Evolutionary conservation across 23 tunicate genomes (phyloP), one percentile per base, ranked within the genome.

Genomic region (Trididemnum miniatum): DNA sequence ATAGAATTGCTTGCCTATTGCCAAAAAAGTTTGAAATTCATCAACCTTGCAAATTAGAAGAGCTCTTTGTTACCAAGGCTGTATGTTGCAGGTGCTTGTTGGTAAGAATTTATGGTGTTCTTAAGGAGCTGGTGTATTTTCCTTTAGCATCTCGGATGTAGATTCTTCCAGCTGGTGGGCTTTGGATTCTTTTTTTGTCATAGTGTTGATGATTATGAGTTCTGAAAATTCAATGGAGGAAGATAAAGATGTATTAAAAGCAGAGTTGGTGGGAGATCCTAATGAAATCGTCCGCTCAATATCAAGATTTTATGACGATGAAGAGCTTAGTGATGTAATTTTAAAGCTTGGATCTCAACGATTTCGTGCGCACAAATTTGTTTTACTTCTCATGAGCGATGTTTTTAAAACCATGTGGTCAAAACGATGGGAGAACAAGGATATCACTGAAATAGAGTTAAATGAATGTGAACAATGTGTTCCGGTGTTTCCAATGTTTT

Each of bases 361-460:
- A 0, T 93, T 51, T 51, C 78, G 79, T 83, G 88, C 92, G 4
- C 98, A 93, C 63, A 83, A 77, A 71, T 88, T 93, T 84, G 93
- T 93, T 1, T 76, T 93, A 31, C 80, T 92, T 4, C 83, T 93
- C 9, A 83, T 93, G 89, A 93, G 98, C 74, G 98, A 93, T 93
- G 98, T 93, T 0, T 93, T 93, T 51, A 83, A 79, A 37, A 82
- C 93, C 33, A 85, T 93, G 90, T 93, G 98, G 35, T 93, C 98
- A 28, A 65, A 88, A 73, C 29, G 98, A 77, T 92, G 97, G 97
- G 89, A 92, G 77, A 34, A 50, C 0, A 57, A 50, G 50, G 60
- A 80, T 28, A 72, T 82, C 4, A 84, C 60, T 31, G 98, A 87
- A 75, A 66, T 93, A 22, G 89, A 83, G 34, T 23, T 93, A 18